Conservation (phyloP, 1,140 invertebrate species). For the Dryas iulia region DNA sequence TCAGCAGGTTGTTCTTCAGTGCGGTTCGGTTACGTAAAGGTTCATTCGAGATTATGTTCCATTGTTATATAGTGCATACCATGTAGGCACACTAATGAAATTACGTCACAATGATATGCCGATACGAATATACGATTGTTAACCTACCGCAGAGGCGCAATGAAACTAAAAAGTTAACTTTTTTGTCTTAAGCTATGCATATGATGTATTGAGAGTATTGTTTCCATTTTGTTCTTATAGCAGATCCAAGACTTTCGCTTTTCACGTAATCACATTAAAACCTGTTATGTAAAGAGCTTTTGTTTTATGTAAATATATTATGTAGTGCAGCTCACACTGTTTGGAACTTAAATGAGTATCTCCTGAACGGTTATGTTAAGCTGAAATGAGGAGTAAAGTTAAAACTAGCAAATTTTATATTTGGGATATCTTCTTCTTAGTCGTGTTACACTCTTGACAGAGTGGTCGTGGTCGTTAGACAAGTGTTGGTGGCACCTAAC, state of each 20-base stretch:
- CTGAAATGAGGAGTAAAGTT: too few species aligned
- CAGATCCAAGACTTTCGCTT: neutral
- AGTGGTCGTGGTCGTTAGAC: too few species aligned
- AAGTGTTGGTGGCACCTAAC: too few species aligned
- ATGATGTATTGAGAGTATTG: neutral
- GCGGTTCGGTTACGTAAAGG: neutral
- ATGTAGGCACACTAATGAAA: conserved; percentile 27
- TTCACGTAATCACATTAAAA: neutral
- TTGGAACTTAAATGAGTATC: too few species aligned
- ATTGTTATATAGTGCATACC: conserved; percentile 37
- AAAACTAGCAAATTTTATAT: too few species aligned
- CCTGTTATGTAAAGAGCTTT: neutral
- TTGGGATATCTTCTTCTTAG: too few species aligned
- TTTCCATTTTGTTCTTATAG: conserved; percentile 1
- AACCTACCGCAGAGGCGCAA: conserved; percentile 28
- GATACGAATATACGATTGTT: neutral
- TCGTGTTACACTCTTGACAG: too few species aligned
- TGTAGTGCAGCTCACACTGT: too few species aligned
- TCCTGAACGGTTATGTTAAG: too few species aligned
- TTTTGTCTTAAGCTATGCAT: neutral
- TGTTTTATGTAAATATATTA: neutral
- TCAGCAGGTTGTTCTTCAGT: neutral
- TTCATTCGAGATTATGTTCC: conserved; percentile 33
- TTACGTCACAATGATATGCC: conserved; percentile 34
- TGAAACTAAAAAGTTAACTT: neutral